Percentiles rank a stretch among this genome's conserved stretches.
Evolutionary conservation across 2,888 invertebrate genomes (phyloP).

Genomic region (Cephus nigrinus): DNA sequence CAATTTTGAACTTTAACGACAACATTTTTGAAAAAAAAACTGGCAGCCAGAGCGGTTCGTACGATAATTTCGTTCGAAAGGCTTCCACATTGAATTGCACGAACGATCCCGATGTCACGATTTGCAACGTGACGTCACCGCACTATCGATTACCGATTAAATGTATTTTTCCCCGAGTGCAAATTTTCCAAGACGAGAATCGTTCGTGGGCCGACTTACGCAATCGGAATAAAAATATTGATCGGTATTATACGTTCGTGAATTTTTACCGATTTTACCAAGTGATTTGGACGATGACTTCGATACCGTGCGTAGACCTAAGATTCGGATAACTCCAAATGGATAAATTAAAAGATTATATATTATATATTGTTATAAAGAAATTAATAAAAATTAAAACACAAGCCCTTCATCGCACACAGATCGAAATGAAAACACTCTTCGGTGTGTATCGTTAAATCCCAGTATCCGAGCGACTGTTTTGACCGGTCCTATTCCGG

Average conservation of each 20-base stretch:
- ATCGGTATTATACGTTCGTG: not conserved
- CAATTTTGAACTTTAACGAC: not conserved
- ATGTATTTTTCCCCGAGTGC: no score
- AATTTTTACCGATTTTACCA: not conserved
- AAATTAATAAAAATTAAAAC: no score
- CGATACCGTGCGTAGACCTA: no score
- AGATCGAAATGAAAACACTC: not conserved
- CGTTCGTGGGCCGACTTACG: not conserved
- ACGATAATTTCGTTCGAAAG: not conserved
- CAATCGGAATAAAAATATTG: not conserved
- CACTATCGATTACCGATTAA: no score
- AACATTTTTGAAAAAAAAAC: not conserved
- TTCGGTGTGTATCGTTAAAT: not conserved
- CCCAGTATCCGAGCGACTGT: not conserved
- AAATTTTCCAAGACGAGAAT: no score
- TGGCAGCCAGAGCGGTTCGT: not conserved
- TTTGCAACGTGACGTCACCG: no score
- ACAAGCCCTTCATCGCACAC: no score
- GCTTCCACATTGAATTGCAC: no score
- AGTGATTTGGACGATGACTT: not conserved
- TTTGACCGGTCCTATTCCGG: not conserved
- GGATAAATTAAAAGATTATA: not conserved
- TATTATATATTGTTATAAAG: no score
- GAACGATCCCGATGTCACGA: no score
- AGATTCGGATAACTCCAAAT: not conserved